Percentiles rank a stretch among this genome's conserved stretches.
Conservation (phyloP, 2,113 vertebrate genomes). For the Loxodonta africana region DNA sequence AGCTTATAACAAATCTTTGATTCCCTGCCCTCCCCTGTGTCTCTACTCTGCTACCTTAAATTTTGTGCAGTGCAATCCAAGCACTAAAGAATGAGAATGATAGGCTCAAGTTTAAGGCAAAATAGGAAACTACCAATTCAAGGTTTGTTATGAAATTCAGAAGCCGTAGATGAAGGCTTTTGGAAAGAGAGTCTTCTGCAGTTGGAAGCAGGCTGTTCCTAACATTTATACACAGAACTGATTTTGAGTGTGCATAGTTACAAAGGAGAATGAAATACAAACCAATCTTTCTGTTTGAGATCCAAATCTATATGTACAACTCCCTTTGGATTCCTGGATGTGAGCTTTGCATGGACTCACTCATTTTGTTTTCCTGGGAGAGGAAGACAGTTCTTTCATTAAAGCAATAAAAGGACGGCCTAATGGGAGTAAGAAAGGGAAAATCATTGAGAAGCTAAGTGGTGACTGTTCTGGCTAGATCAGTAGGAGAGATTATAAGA, state of each 20-base stretch:
- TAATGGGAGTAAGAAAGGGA: background rate
- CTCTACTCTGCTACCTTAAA: background rate
- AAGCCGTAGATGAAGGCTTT: background rate
- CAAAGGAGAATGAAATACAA: background rate
- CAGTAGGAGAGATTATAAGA: background rate
- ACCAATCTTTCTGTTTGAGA: background rate
- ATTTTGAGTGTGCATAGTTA: background rate
- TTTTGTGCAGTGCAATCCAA: background rate
- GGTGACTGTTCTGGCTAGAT: background rate
- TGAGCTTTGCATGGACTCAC: background rate
- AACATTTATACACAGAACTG: background rate
- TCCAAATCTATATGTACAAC: background rate
- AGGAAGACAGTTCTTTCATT: background rate
- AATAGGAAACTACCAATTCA: background rate
- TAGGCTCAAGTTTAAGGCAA: background rate
- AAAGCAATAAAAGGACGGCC: background rate
- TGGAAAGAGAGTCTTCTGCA: background rate
- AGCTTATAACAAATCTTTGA: background rate
- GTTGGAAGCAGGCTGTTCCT: background rate
- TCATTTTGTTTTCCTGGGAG: background rate
- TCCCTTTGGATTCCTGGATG: background rate
- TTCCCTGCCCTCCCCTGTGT: background rate
- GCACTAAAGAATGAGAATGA: background rate
- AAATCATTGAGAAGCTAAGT: background rate
- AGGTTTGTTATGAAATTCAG: background rate